These are phyloP conservation scores for Pollenia amentaria DNA, from an alignment of 2,888 invertebrate genomes.

Conservation along the genomic window DNA sequence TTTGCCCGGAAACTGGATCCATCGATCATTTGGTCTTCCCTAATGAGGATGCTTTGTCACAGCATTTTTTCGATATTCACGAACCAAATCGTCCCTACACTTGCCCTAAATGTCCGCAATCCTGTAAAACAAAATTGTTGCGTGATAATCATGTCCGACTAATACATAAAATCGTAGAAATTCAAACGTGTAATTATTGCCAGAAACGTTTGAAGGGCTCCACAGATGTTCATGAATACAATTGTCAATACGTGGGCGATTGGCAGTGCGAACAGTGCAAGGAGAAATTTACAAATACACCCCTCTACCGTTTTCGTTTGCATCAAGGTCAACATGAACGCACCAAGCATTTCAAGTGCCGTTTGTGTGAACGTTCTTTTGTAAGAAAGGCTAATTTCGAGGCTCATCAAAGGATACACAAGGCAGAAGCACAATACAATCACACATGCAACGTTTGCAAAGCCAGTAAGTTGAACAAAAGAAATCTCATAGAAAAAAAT, in stretches of 20 bases:
- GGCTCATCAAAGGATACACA: slow-evolving; percentile 74
- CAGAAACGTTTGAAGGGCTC: slow-evolving; percentile 66
- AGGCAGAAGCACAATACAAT: slow-evolving; percentile 31
- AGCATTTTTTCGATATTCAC: slow-evolving; percentile 76
- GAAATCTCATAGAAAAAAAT: slow-evolving; percentile 18
- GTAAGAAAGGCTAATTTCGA: slow-evolving; percentile 72
- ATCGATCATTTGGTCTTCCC: slow-evolving; percentile 74
- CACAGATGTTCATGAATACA: slow-evolving; percentile 69
- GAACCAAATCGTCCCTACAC: slow-evolving; percentile 76
- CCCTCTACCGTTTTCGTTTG: slow-evolving; percentile 72
- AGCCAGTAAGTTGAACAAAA: slow-evolving; percentile 66
- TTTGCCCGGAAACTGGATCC: slow-evolving; percentile 64
- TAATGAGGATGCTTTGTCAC: slow-evolving; percentile 74
- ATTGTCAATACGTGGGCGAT: slow-evolving; percentile 73
- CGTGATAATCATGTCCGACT: slow-evolving; percentile 73
- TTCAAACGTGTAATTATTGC: slow-evolving; percentile 72
- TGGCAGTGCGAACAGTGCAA: slow-evolving; percentile 75
- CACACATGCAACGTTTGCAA: slow-evolving; percentile 72
- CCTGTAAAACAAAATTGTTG: slow-evolving; percentile 61
- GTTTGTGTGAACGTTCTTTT: slow-evolving; percentile 73
- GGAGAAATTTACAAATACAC: slow-evolving; percentile 66
- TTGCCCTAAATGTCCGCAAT: slow-evolving; percentile 74
- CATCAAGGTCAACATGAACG: slow-evolving; percentile 75
- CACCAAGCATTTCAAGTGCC: slow-evolving; percentile 69
- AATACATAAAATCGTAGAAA: slow-evolving; percentile 53